Evolutionary conservation across 35 echinoderm and acorn worm species (phyloP).

Genomic region (Heliocidaris erythrogramma): DNA sequence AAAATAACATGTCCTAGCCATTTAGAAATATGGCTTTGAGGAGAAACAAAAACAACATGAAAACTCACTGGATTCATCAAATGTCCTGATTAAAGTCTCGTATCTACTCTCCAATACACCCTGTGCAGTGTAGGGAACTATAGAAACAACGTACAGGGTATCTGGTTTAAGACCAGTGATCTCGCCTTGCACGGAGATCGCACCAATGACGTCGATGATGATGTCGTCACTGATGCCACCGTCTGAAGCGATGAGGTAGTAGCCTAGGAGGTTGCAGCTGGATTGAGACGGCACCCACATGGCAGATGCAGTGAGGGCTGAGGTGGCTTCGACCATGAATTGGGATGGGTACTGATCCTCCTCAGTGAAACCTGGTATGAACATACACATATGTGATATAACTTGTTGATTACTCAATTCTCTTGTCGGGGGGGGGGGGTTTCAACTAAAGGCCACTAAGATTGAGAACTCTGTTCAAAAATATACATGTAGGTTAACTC

Average conservation of each 20-base stretch:
- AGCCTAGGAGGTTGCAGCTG: constrained; percentile 75
- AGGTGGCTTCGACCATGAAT: constrained; percentile 48
- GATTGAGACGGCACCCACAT: constrained; percentile 53
- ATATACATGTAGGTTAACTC: too few species aligned
- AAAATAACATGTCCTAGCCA: too few species aligned
- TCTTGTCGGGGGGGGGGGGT: too few species aligned
- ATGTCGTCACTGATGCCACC: constrained; percentile 28
- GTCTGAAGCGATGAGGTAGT: constrained; percentile 55
- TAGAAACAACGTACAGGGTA: constrained; percentile 1
- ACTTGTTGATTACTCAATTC: too few species aligned
- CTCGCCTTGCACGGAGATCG: not conserved
- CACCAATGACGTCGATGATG: not conserved
- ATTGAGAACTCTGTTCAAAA: too few species aligned
- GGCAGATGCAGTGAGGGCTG: constrained; percentile 52
- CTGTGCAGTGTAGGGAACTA: constrained; percentile 14
- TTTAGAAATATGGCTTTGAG: too few species aligned
- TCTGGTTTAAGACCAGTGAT: constrained; percentile 21
- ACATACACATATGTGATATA: not conserved
- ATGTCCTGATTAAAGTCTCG: not conserved
- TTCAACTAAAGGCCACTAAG: too few species aligned
- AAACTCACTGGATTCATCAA: constrained; percentile 40
- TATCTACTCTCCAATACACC: not conserved
- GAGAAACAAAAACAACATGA: too few species aligned
- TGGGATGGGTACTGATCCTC: constrained; percentile 67
- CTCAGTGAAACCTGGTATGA: constrained; percentile 43